Conservation (phyloP, 2,888 invertebrate genomes). For the Rotaria macrura region DNA sequence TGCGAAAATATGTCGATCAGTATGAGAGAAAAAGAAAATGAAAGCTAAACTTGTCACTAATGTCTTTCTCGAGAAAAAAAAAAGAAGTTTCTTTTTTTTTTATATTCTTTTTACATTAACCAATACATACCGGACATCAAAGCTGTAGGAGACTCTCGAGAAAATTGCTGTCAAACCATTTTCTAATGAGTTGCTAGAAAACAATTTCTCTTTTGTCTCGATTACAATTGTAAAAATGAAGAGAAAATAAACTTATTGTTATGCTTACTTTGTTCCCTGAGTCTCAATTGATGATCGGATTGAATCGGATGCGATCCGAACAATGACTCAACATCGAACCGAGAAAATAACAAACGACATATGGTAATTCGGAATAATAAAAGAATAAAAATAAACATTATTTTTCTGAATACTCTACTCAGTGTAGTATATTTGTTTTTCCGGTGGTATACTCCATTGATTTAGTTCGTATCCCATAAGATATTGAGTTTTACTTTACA, state of each 20-base stretch:
- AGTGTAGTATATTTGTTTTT: no score
- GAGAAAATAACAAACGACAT: neutral
- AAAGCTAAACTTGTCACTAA: neutral
- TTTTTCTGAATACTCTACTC: neutral
- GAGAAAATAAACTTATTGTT: neutral
- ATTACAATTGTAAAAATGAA: neutral
- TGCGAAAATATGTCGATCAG: neutral
- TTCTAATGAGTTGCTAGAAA: neutral
- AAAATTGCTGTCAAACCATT: neutral
- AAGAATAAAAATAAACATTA: neutral
- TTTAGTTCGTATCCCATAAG: no score
- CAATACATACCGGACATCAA: constrained; percentile 1
- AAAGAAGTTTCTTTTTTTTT: neutral
- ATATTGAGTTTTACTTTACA: no score
- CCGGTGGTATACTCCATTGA: no score
- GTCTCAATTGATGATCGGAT: neutral
- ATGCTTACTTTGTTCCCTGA: neutral
- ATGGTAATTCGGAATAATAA: neutral
- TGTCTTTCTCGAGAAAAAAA: neutral
- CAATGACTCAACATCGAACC: neutral
- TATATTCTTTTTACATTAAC: neutral
- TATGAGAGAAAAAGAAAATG: neutral
- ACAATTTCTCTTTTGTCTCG: neutral
- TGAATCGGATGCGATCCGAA: neutral
- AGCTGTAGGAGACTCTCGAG: neutral